Conservation (phyloP, 2,888 invertebrate genomes). For the Tetheella fluctuosa region DNA sequence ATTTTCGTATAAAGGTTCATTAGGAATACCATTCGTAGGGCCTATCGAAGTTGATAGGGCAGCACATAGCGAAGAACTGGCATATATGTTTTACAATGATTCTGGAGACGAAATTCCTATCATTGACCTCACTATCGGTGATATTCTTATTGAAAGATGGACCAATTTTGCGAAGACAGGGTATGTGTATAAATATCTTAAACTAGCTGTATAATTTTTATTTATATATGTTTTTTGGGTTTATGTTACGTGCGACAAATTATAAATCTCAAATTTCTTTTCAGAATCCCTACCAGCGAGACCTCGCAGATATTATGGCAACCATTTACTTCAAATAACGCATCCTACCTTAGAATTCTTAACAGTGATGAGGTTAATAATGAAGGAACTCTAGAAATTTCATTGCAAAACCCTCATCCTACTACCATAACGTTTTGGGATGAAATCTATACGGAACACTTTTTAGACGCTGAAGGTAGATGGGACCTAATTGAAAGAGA, state of each 20-base stretch:
- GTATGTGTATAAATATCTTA: conserved; percentile 41
- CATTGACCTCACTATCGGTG: conserved; percentile 53
- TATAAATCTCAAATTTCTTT: conserved; percentile 31
- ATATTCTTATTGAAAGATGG: conserved; percentile 71
- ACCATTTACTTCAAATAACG: conserved; percentile 47
- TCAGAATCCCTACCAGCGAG: conserved; percentile 59
- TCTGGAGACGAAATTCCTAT: conserved; percentile 26
- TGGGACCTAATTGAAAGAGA: conserved; percentile 51
- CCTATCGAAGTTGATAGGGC: conserved; percentile 55
- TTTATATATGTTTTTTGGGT: conserved; percentile 13
- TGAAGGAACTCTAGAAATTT: conserved; percentile 46
- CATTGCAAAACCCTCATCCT: conserved; percentile 53
- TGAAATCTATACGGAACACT: conserved; percentile 57
- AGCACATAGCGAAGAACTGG: conserved; percentile 71
- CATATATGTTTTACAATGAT: conserved; percentile 59
- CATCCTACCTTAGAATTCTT: conserved; percentile 53
- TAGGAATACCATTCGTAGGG: conserved; percentile 58
- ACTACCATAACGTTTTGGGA: conserved; percentile 62
- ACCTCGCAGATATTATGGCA: conserved; percentile 55
- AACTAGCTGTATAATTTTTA: background rate
- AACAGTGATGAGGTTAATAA: conserved; percentile 47
- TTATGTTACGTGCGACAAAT: background rate
- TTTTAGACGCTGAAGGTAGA: conserved; percentile 61
- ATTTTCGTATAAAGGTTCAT: conserved; percentile 69
- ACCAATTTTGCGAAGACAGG: conserved; percentile 71